Evolutionary conservation across 2,113 vertebrate species (phyloP).

Genomic region (Clarias macrocephalus): DNA sequence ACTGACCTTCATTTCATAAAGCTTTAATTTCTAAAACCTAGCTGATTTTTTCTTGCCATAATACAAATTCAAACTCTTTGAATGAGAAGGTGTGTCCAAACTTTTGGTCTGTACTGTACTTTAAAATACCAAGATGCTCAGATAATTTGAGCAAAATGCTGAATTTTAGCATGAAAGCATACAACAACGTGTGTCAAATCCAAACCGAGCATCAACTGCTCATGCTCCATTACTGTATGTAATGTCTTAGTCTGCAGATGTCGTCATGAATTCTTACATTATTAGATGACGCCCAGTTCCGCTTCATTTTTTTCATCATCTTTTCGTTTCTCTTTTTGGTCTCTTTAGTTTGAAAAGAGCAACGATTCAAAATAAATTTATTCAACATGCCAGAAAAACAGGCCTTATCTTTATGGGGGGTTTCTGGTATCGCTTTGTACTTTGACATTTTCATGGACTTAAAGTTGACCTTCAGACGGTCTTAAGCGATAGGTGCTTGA

Average conservation of each 20-base stretch:
- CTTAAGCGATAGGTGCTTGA: background rate
- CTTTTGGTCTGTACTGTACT: too few relatives aligned
- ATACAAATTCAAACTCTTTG: too few relatives aligned
- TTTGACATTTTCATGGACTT: background rate
- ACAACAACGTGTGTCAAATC: background rate
- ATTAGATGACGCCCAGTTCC: background rate
- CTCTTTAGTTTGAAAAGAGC: background rate
- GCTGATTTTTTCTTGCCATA: too few relatives aligned
- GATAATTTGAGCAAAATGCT: background rate
- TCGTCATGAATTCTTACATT: background rate
- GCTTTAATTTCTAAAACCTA: too few relatives aligned
- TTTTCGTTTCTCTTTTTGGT: background rate
- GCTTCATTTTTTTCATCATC: background rate
- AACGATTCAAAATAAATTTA: background rate
- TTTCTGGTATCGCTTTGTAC: background rate
- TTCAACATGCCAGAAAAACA: background rate
- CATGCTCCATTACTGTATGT: background rate
- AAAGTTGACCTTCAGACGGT: background rate
- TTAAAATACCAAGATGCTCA: background rate
- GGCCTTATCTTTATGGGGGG: background rate
- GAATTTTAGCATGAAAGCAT: background rate
- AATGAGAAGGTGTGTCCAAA: too few relatives aligned
- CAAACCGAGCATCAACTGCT: background rate
- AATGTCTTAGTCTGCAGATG: background rate
- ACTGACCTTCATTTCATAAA: too few relatives aligned